phyloP scores from a whole-genome alignment of 2,888 invertebrate species.

The Caenorhabditis imperialis region DNA sequence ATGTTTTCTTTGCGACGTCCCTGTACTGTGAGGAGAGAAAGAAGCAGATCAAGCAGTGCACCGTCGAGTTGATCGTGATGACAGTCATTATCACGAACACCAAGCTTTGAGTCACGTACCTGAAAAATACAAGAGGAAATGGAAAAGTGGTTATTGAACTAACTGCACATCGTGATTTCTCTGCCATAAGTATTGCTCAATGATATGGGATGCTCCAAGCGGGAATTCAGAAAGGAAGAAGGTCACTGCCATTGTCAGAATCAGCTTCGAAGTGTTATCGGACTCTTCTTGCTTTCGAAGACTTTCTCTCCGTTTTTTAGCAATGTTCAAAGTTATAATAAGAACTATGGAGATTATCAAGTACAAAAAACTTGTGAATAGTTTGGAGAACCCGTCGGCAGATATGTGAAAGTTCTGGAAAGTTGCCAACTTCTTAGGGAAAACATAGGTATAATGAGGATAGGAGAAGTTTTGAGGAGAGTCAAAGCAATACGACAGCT shows the following conservation, averaged over 20 bases:
- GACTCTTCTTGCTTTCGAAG: not conserved
- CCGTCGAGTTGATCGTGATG: not conserved
- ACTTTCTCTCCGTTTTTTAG: not conserved
- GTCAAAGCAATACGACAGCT: not conserved
- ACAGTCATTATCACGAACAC: not conserved
- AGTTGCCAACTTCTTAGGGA: not conserved
- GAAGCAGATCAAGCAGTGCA: not conserved
- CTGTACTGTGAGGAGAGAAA: not conserved
- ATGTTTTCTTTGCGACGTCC: not conserved
- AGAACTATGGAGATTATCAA: not conserved
- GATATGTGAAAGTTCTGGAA: not conserved
- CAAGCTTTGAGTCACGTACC: not conserved
- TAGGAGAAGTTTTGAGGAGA: conserved; percentile 1
- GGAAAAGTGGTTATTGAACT: too few relatives aligned
- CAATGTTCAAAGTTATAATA: not conserved
- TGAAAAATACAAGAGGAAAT: not conserved
- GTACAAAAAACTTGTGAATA: not conserved
- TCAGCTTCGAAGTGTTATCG: not conserved
- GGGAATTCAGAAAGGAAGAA: not conserved
- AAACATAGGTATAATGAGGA: not conserved
- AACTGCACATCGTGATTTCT: not conserved
- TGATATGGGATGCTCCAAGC: not conserved
- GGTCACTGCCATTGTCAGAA: not conserved
- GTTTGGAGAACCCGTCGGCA: not conserved
- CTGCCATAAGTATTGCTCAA: not conserved